Evolutionary conservation across 2,888 invertebrate genomes (phyloP).

Genomic region (Boloria selene): DNA sequence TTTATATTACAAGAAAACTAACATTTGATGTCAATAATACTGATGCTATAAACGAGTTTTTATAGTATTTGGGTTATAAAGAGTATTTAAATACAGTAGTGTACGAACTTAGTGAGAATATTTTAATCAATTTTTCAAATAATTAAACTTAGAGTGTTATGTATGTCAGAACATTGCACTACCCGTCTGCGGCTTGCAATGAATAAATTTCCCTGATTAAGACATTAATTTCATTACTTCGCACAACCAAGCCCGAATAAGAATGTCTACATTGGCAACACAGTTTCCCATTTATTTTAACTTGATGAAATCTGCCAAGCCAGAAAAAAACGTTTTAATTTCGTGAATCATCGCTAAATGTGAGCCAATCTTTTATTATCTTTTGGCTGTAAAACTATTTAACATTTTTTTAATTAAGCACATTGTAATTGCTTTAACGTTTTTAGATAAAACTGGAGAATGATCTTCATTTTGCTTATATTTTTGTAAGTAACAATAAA

Average conservation of each 20-base stretch:
- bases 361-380: neutral
- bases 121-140: constrained; percentile 10
- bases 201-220: constrained; percentile 65
- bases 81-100: too few relatives aligned
- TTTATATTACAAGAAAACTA: too few relatives aligned
- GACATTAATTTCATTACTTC: constrained; percentile 59
- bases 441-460: too few relatives aligned
- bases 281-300: constrained; percentile 25
- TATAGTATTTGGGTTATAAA: too few relatives aligned
- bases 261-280: constrained; percentile 27
- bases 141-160: constrained; percentile 1
- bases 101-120: too few relatives aligned
- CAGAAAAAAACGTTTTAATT: neutral
- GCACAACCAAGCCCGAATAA: constrained; percentile 41
- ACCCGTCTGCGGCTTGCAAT: constrained; percentile 47
- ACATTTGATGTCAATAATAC: too few relatives aligned
- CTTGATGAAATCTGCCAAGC: constrained; percentile 18
- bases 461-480: too few relatives aligned
- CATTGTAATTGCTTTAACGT: too few relatives aligned
- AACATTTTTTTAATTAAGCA: too few relatives aligned
- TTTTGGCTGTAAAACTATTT: too few relatives aligned
- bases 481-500: too few relatives aligned
- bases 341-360: neutral
- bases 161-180: constrained; percentile 34
- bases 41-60: too few relatives aligned